phyloP scores from a whole-genome alignment of 2,113 vertebrate genomes.

The Anhinga rufa region DNA sequence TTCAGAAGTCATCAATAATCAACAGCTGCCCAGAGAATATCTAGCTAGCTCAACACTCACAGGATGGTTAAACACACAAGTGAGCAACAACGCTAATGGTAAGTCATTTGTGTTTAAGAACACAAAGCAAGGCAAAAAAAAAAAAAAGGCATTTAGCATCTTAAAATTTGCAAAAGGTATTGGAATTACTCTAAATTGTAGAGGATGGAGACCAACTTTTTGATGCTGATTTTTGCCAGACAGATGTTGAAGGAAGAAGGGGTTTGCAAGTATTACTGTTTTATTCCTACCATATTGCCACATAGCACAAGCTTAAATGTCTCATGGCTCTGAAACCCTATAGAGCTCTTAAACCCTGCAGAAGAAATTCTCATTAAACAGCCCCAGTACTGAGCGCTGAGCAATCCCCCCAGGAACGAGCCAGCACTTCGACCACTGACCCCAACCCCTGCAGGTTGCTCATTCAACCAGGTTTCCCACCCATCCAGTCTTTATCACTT shows the following conservation, averaged over 20 bases:
- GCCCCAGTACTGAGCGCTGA: not conserved
- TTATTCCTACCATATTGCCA: not conserved
- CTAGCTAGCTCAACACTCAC: fast-evolving
- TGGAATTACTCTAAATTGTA: not conserved
- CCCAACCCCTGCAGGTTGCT: not conserved
- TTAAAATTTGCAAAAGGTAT: not conserved
- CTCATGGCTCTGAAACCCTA: fast-evolving
- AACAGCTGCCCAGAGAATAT: not conserved
- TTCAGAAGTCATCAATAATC: not conserved
- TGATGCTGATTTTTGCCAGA: not conserved
- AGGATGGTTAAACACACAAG: not conserved
- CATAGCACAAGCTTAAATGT: not conserved
- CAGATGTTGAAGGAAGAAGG: not conserved
- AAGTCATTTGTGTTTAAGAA: not conserved
- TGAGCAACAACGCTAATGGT: not conserved
- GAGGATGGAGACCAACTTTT: not conserved
- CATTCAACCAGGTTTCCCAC: not conserved
- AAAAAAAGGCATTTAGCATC: not conserved
- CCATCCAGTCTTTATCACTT: not conserved
- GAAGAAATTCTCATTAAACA: not conserved
- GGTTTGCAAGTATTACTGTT: not conserved
- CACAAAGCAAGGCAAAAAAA: not conserved
- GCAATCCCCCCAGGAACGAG: not conserved
- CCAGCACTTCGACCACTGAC: not conserved
- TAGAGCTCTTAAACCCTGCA: not conserved